These are phyloP conservation scores for Chaetorhynchus papuensis DNA, from an alignment of 2,113 vertebrate species.

Conservation along the genomic window DNA sequence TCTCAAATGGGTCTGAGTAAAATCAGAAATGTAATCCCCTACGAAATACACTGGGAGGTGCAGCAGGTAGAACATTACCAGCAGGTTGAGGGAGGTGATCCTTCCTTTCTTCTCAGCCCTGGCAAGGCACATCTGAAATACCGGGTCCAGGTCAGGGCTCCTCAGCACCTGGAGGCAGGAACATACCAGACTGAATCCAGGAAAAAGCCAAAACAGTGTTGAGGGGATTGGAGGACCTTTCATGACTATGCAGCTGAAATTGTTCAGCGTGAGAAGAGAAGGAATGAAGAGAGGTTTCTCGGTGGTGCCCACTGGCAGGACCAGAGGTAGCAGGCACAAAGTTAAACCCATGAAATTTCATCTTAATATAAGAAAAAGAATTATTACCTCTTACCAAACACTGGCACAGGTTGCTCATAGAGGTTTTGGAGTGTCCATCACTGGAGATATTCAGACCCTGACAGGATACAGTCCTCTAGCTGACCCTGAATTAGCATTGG, in stretches of 20 bases:
- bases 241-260: neutral
- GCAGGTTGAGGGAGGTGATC: neutral
- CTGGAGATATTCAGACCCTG: neutral
- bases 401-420: neutral
- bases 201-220: neutral
- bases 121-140: neutral
- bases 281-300: neutral
- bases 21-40: neutral
- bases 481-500: neutral
- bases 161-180: neutral
- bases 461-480: neutral
- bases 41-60: neutral
- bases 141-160: neutral
- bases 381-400: neutral
- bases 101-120: neutral
- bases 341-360: neutral
- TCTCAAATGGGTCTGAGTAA: neutral
- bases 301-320: neutral
- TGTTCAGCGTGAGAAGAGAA: neutral
- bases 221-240: neutral
- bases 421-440: neutral
- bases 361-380: neutral
- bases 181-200: neutral
- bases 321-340: neutral
- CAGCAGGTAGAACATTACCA: neutral